Evolutionary conservation across 2,888 invertebrate genomes (phyloP).

Genomic region (Halictus quadricinctus): DNA sequence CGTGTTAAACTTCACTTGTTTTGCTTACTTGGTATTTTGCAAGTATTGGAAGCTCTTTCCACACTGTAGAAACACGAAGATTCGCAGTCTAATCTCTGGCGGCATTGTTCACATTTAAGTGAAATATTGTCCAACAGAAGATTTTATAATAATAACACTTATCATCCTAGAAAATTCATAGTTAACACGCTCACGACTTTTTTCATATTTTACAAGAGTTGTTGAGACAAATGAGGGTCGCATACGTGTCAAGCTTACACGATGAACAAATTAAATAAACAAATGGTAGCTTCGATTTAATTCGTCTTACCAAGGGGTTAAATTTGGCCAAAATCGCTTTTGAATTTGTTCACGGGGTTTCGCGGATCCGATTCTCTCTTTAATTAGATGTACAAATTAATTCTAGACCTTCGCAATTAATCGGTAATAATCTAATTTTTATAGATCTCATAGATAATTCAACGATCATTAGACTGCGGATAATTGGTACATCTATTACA

Average conservation of each 20-base stretch:
- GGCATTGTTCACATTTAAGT: no score
- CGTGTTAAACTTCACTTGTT: no score
- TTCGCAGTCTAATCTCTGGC: neutral
- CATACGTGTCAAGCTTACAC: no score
- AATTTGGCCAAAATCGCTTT: neutral
- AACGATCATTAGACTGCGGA: neutral
- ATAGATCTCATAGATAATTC: neutral
- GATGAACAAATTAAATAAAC: no score
- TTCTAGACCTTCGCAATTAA: neutral
- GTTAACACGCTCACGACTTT: no score
- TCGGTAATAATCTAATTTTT: neutral
- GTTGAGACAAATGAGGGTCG: no score
- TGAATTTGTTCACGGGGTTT: neutral
- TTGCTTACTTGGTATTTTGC: neutral
- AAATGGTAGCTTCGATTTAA: neutral
- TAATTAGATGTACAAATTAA: neutral
- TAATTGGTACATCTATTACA: neutral
- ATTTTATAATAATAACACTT: no score
- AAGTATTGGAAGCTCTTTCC: neutral
- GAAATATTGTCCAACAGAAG: no score
- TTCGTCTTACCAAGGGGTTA: neutral
- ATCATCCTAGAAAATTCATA: no score
- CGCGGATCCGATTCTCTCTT: constrained; percentile 1
- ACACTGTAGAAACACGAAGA: neutral
- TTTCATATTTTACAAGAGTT: no score